phyloP scores from a whole-genome alignment of 1,140 invertebrate genomes.

The Rhagoletis pomonella region DNA sequence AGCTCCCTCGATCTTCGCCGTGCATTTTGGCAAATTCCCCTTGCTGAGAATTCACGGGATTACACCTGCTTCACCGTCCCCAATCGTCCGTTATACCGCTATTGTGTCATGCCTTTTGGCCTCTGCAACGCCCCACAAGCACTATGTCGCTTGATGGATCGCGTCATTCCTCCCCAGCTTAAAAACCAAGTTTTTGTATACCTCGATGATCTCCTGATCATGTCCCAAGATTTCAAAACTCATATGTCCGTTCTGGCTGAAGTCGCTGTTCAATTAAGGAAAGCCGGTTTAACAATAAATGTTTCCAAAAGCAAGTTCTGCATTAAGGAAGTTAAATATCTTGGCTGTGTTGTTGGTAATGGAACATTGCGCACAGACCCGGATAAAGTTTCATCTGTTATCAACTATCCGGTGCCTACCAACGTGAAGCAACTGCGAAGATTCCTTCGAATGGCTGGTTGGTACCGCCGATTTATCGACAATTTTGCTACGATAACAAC shows the following conservation, averaged over 20 bases:
- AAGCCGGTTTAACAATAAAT: conserved; percentile 74
- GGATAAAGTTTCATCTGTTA: conserved; percentile 58
- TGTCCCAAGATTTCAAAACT: not conserved
- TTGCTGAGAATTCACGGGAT: conserved; percentile 25
- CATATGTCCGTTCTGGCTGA: not conserved
- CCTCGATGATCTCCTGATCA: not conserved
- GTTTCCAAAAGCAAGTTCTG: conserved; percentile 73
- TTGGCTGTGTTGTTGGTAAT: conserved; percentile 52
- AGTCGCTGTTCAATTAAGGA: conserved; percentile 68
- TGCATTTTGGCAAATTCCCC: conserved; percentile 55
- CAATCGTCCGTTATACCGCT: not conserved
- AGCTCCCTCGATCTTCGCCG: conserved; percentile 27
- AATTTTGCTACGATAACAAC: conserved; percentile 60
- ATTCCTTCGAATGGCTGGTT: conserved; percentile 74
- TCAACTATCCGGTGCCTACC: not conserved
- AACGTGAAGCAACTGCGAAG: conserved; percentile 64
- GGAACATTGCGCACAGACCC: conserved; percentile 54
- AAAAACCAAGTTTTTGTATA: conserved; percentile 2
- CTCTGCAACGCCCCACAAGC: not conserved
- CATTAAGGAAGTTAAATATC: conserved; percentile 58
- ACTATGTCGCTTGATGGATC: not conserved
- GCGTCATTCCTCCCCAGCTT: not conserved
- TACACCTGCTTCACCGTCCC: conserved; percentile 54
- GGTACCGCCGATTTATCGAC: conserved; percentile 62
- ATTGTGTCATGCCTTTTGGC: not conserved